These are phyloP conservation scores for Coptodon rendalli DNA, from an alignment of 2,113 vertebrate species.

Conservation along the genomic window DNA sequence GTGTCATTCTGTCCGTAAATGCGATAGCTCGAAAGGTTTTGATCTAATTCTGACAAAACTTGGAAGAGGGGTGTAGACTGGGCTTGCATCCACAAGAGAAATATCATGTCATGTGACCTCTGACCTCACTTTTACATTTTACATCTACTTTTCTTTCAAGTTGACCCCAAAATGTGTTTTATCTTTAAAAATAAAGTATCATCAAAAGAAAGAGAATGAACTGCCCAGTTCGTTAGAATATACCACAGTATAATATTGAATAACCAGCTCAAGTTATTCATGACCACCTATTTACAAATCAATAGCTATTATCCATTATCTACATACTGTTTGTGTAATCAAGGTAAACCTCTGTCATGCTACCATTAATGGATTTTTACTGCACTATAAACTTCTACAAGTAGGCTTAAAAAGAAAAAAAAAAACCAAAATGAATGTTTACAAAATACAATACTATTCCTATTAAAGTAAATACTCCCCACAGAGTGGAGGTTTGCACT, in stretches of 20 bases:
- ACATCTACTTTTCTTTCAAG: neutral
- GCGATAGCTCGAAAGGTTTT: fast-evolving
- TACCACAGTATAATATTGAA: neutral
- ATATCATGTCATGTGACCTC: neutral
- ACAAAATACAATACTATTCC: neutral
- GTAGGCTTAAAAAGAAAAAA: neutral
- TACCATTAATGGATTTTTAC: neutral
- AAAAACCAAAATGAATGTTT: fast-evolving
- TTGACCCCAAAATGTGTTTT: neutral
- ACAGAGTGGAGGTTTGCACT: neutral
- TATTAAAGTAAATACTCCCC: neutral
- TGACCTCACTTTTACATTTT: neutral
- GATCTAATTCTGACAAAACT: neutral
- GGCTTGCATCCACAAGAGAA: neutral
- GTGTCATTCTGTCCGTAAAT: neutral
- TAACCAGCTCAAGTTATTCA: neutral
- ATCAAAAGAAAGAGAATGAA: neutral
- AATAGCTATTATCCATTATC: neutral
- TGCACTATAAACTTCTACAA: neutral
- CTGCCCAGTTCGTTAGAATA: neutral
- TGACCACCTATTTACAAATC: neutral
- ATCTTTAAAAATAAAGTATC: neutral
- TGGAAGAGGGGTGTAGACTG: neutral
- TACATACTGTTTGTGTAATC: neutral
- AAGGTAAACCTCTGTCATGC: neutral